A percentile compares a stretch with the other conserved stretches of the same genome.
phyloP scores from a whole-genome alignment of 2,888 invertebrate species.

The Scaeva pyrastri region DNA sequence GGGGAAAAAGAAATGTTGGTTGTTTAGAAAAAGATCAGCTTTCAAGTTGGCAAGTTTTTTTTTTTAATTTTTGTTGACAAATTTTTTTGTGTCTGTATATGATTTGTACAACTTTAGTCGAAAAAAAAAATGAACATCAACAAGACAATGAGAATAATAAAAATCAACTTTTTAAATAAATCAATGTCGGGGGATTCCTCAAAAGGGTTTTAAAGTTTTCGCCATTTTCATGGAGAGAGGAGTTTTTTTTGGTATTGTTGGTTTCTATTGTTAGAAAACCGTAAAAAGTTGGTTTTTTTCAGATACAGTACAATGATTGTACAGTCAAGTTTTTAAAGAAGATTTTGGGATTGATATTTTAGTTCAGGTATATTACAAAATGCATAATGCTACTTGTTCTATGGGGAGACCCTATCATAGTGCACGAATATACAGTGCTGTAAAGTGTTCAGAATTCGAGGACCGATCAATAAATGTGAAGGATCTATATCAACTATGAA shows the following conservation, averaged over 20 bases:
- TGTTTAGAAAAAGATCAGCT: slow-evolving; percentile 34
- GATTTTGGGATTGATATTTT: too few relatives aligned
- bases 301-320: neutral
- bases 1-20: neutral
- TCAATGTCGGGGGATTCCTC: slow-evolving; percentile 38
- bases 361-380: too few relatives aligned
- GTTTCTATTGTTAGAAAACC: too few relatives aligned
- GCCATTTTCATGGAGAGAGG: neutral
- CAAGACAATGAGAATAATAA: neutral
- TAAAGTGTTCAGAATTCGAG: too few relatives aligned
- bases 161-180: slow-evolving; percentile 56
- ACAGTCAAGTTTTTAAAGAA: neutral
- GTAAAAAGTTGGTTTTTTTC: neutral
- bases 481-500: too few relatives aligned
- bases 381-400: too few relatives aligned
- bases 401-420: too few relatives aligned
- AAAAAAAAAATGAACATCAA: neutral
- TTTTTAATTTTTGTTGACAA: slow-evolving; percentile 6
- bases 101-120: slow-evolving; percentile 24
- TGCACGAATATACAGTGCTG: too few relatives aligned
- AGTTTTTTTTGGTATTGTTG: neutral
- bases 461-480: too few relatives aligned
- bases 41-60: slow-evolving; percentile 46
- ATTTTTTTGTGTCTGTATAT: neutral
- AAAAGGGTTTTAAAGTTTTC: slow-evolving; percentile 26